Conservation (phyloP, 2,797 vertebrate species). For the Tachyglossus aculeatus region DNA sequence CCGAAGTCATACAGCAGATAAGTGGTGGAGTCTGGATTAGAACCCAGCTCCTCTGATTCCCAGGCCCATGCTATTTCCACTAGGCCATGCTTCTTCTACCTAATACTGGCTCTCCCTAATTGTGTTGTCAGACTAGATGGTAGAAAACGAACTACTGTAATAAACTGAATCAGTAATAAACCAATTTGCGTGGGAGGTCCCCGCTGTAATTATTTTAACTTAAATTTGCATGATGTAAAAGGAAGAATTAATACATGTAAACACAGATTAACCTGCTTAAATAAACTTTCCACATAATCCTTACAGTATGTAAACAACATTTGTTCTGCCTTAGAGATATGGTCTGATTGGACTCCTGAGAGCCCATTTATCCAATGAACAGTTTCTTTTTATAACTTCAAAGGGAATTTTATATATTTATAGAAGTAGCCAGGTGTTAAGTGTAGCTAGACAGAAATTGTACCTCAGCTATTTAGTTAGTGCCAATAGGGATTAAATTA, state of each 20-base stretch:
- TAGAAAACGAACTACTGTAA: conserved; percentile 58
- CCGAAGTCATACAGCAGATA: no score
- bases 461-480: conserved; percentile 77
- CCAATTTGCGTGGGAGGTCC: conserved; percentile 8
- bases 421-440: conserved; percentile 74
- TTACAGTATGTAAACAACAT: conserved; percentile 76
- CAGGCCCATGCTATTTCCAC: no score
- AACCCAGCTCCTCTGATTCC: no score
- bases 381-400: conserved; percentile 78
- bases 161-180: conserved; percentile 26
- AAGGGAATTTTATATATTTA: conserved; percentile 78
- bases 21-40: no score
- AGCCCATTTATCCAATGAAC: conserved; percentile 71
- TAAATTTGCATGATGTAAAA: conserved; percentile 69
- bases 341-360: conserved; percentile 74
- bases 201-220: conserved; percentile 61
- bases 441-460: conserved; percentile 75
- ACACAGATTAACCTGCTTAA: conserved; percentile 75
- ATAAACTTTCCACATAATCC: conserved; percentile 73
- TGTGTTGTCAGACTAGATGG: conserved; percentile 55
- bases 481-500: conserved; percentile 79
- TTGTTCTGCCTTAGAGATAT: conserved; percentile 77
- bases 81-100: no score
- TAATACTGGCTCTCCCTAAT: conserved; percentile 59
- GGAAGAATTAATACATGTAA: conserved; percentile 70